Percentiles rank a stretch among this genome's conserved stretches.
Evolutionary conservation across 2,797 vertebrate genomes (phyloP).

Genomic region (Sebastes reedi): DNA sequence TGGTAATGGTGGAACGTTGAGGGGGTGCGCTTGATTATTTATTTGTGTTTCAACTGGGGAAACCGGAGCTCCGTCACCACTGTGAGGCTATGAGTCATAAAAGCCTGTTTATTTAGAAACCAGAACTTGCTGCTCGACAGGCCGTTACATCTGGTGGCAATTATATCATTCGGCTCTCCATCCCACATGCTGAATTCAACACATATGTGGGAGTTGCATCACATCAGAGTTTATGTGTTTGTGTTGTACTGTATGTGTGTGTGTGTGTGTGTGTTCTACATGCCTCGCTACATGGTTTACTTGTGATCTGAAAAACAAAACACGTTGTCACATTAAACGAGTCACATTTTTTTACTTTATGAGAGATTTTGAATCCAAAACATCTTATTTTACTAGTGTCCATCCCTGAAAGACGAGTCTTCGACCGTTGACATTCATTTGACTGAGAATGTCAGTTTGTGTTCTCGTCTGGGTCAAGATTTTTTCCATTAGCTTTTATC

Average conservation of each 20-base stretch:
- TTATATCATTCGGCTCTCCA: conserved; percentile 71
- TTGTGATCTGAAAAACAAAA: conserved; percentile 30
- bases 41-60: conserved; percentile 82
- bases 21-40: conserved; percentile 79
- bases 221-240: conserved; percentile 36
- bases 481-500: conserved; percentile 36
- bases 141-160: conserved; percentile 80
- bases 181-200: conserved; percentile 66
- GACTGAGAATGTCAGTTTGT: conserved; percentile 8
- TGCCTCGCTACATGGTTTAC: conserved; percentile 6
- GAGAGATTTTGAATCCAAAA: background rate
- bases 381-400: background rate
- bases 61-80: conserved; percentile 79
- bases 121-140: conserved; percentile 77
- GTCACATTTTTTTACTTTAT: background rate
- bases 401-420: background rate
- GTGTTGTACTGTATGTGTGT: conserved; percentile 22
- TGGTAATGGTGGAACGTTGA: conserved; percentile 57
- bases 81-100: conserved; percentile 81
- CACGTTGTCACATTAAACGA: background rate
- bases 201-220: conserved; percentile 69
- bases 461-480: conserved; percentile 16
- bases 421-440: conserved; percentile 7
- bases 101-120: conserved; percentile 85
- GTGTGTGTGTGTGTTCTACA: conserved; percentile 16